phyloP scores from a whole-genome alignment of 2,797 vertebrate genomes.

The Peromyscus eremicus region DNA sequence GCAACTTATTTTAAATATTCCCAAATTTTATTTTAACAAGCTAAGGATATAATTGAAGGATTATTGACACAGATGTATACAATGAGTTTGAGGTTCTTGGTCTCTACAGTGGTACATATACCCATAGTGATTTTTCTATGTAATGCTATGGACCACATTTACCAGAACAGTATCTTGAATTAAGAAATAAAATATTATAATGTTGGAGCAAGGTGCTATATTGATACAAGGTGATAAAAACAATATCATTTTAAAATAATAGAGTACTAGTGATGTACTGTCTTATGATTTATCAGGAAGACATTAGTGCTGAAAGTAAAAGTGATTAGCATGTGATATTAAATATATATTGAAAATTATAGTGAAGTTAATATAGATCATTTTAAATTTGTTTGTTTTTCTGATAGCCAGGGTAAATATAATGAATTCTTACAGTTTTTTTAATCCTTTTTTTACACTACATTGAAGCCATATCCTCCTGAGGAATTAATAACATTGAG shows the following conservation, averaged over 20 bases:
- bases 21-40: constrained; percentile 52
- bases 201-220: constrained; percentile 77
- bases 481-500: constrained; percentile 48
- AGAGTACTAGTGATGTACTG: neutral
- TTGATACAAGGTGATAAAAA: constrained; percentile 81
- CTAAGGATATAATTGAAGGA: constrained; percentile 27
- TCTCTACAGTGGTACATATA: neutral
- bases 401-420: constrained; percentile 33
- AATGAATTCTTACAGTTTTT: constrained; percentile 40
- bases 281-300: neutral
- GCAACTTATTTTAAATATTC: neutral
- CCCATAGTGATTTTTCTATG: neutral
- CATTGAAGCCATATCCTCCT: constrained; percentile 53
- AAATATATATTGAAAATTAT: constrained; percentile 53
- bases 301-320: constrained; percentile 30
- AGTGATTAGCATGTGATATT: neutral
- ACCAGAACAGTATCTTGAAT: constrained; percentile 15
- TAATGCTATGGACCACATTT: neutral
- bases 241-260: constrained; percentile 48
- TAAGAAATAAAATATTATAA: constrained; percentile 1
- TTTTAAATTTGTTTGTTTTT: constrained; percentile 39
- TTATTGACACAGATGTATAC: neutral
- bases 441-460: constrained; percentile 55
- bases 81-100: neutral
- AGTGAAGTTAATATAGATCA: constrained; percentile 27